Evolutionary conservation across 1,140 invertebrate genomes (phyloP).

Genomic region (Drosophila tani): DNA sequence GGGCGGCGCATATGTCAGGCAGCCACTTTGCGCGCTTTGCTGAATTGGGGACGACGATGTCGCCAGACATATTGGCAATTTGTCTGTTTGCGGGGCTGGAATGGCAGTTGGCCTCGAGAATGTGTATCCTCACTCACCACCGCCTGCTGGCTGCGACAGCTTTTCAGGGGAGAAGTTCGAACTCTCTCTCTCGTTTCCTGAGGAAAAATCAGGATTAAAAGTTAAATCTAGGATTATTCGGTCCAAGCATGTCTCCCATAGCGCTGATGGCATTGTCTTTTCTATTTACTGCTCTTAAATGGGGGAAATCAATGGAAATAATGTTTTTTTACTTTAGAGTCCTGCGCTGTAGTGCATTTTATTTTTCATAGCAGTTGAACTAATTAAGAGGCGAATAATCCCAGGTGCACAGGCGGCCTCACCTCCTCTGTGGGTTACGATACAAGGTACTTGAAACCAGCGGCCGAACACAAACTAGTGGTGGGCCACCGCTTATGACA

Average conservation of each 20-base stretch:
- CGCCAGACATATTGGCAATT: conserved; percentile 66
- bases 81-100: conserved; percentile 41
- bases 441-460: neutral
- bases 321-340: neutral
- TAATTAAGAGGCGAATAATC: neutral
- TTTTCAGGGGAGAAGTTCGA: neutral
- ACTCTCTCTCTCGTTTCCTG: too few species aligned
- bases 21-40: conserved; percentile 28
- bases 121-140: conserved; percentile 10
- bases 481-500: conserved; percentile 1
- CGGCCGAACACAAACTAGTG: neutral
- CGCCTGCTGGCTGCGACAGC: conserved; percentile 9
- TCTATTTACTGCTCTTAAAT: neutral
- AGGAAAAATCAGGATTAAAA: neutral
- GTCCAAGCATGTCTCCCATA: neutral
- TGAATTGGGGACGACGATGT: conserved; percentile 43
- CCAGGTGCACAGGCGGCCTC: neutral
- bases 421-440: neutral
- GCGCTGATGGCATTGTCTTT: neutral
- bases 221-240: neutral
- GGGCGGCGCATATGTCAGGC: conserved; percentile 45
- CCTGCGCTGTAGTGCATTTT: neutral
- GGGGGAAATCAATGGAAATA: neutral
- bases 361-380: neutral
- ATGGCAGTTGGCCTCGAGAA: conserved; percentile 17